Base-by-base conservation (phyloP, 2,797 vertebrate genomes). In the Alfaro cultratus region DNA sequence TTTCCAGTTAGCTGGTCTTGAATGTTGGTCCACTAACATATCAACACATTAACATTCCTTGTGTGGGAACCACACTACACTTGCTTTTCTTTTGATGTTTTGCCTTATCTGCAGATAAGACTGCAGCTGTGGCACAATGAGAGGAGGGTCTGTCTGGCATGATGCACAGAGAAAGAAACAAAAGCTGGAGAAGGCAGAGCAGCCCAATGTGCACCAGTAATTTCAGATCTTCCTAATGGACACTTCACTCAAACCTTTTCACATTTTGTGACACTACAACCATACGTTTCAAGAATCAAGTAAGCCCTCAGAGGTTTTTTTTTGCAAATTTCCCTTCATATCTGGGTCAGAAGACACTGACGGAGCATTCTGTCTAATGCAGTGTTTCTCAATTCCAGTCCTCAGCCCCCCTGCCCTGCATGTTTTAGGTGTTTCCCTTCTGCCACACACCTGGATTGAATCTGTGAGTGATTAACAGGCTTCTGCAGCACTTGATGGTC, bases 121-220 rank as follows among this genome's bases (percentile, higher is more conserved):
- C 68, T 21, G 67, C 85, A 85, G 77, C 80, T 60, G 84, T 36
- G 9, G 41, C 57, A 18, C 1, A 64, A 87, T 85, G 78, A 83
- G 78, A 80, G 74, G 64, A 34, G 18, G 53, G 21, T 18, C 26
- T 76, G 73, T 60, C 60, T 55, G n/a, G 57, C 15, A n/a, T 12
- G 39, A 78, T 45, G 31, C 36, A 8, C 79, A 23, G 70, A 31
- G 26, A 34, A 34, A 13, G 16, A 46, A 51, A 76, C 72, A 72
- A 82, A 31, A 57, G 57, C 57, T 21, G 68, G 6, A 31, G 31
- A 53, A 43, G 47, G 15, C 23, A 55, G 8, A 29, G 26, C 29
- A 34, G 31, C 13, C n/a, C 43, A 34, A 74, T 18, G 26, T 45
- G n/a, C n/a, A 34, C 4, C 1, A 73, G 75, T 73, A 43, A 49